phyloP scores from a whole-genome alignment of 2,888 invertebrate genomes.

The Xestia c-nigrum region DNA sequence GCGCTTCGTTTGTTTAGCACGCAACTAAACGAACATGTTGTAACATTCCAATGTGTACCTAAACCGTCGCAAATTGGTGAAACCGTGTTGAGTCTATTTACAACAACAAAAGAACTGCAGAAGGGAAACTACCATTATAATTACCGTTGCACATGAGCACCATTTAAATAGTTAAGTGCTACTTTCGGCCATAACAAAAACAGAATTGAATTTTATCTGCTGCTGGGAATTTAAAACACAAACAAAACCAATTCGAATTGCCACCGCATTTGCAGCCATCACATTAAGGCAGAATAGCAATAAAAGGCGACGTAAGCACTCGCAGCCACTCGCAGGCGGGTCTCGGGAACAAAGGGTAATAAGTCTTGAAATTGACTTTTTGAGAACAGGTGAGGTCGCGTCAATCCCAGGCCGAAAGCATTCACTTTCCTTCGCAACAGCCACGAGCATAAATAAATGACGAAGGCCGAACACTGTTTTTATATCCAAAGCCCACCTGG shows the following conservation, averaged over 20 bases:
- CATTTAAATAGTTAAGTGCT: constrained; percentile 33
- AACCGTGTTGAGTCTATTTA: constrained; percentile 76
- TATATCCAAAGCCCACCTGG: constrained; percentile 83
- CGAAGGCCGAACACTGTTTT: constrained; percentile 82
- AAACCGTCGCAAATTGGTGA: constrained; percentile 84
- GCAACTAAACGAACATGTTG: constrained; percentile 81
- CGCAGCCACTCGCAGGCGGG: constrained; percentile 78
- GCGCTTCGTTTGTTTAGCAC: constrained; percentile 84
- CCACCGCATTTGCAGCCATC: constrained; percentile 75
- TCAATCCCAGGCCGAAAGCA: constrained; percentile 77
- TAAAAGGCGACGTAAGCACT: constrained; percentile 78
- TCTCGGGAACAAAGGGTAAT: constrained; percentile 86
- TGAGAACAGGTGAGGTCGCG: constrained; percentile 85
- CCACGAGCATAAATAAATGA: constrained; percentile 78
- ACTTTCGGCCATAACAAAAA: constrained; percentile 35
- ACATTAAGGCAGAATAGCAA: constrained; percentile 78
- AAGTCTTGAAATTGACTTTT: constrained; percentile 84
- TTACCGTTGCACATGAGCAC: constrained; percentile 28
- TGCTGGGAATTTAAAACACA: constrained; percentile 57
- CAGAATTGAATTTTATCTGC: constrained; percentile 42
- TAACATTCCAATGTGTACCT: constrained; percentile 76
- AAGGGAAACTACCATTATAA: constrained; percentile 64
- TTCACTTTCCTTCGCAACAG: constrained; percentile 82
- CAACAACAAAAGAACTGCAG: constrained; percentile 71
- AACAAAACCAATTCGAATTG: constrained; percentile 72